Conservation (phyloP, 2,888 invertebrate genomes). For the Petrophora chlorosata region DNA sequence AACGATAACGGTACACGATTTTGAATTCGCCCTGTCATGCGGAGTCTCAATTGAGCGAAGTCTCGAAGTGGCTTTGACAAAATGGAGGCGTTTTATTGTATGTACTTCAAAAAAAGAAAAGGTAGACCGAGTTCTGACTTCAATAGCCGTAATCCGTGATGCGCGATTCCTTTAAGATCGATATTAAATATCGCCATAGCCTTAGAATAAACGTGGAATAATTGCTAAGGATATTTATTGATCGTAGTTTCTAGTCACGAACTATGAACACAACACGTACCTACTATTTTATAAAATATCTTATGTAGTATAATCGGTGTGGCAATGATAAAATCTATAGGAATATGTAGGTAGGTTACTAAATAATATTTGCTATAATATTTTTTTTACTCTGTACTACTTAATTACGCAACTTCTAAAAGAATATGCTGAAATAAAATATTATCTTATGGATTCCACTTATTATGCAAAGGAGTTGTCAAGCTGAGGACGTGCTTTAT, state of each 20-base stretch:
- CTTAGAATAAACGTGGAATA: conserved; percentile 42
- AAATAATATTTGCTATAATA: background rate
- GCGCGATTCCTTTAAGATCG: conserved; percentile 11
- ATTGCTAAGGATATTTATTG: conserved; percentile 52
- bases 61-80: conserved; percentile 13
- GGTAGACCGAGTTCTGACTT: conserved; percentile 1
- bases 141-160: conserved; percentile 5
- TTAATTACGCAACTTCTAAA: no score
- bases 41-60: conserved; percentile 43
- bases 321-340: conserved; percentile 12
- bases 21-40: conserved; percentile 49
- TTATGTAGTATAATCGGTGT: conserved; percentile 12
- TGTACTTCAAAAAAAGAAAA: conserved; percentile 7
- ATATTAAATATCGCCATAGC: conserved; percentile 8
- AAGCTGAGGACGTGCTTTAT: conserved; percentile 34
- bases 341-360: background rate
- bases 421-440: background rate
- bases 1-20: conserved; percentile 57
- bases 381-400: no score
- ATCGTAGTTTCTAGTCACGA: conserved; percentile 63
- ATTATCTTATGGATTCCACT: conserved; percentile 10
- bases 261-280: conserved; percentile 57
- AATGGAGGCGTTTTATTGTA: conserved; percentile 26
- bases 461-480: conserved; percentile 23
- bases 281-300: conserved; percentile 41